Base-by-base conservation (phyloP, 2,797 vertebrate genomes). In the Aphelocoma californica region DNA sequence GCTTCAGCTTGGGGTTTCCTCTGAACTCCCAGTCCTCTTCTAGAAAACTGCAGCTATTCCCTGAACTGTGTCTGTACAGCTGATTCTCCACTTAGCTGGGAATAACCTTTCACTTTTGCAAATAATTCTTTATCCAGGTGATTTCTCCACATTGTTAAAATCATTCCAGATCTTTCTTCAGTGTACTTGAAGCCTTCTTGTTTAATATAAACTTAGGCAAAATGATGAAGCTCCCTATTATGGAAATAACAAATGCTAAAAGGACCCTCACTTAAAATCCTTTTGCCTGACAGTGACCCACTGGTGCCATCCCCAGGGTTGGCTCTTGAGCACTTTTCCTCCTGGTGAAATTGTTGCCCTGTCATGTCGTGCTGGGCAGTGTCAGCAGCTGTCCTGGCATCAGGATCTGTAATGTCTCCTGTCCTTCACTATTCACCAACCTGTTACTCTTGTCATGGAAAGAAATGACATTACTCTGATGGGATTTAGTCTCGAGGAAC, bases 291-390 rank as follows among this genome's bases (percentile, higher is more conserved):
- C 21, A 34, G 60, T 3, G 44, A 64, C 25, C 10, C 7, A 8
- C n/a, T 29, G 75, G 15, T 20, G n/a, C 14, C 31, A 50, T 1
- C 18, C 25, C 32, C 24, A 31, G 48, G 7, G 31, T 4, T 87
- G 90, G 26, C 64, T 65, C 32, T 3, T 26, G 40, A 66, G 31
- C n/a, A 8, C 6, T 85, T 66, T 66, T 81, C 56, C 53, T 53
- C 29, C 5, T 2, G 3, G 21, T 65, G 45, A 50, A 87, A 40
- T 75, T 1, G 0, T 58, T 57, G 69, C 62, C 23, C 25, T 58
- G 47, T n/a, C n/a, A 2, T 4, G 9, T 31, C 0, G 0, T 61
- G 19, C 64, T 70, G 71, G 70, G 48, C 69, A 50, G 17, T 15
- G 25, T 25, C 72, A 58, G 65, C 36, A 88, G 36, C 57, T 5